Conservation (phyloP, 1,140 invertebrate genomes). For the Drosophila quadrilineata region DNA sequence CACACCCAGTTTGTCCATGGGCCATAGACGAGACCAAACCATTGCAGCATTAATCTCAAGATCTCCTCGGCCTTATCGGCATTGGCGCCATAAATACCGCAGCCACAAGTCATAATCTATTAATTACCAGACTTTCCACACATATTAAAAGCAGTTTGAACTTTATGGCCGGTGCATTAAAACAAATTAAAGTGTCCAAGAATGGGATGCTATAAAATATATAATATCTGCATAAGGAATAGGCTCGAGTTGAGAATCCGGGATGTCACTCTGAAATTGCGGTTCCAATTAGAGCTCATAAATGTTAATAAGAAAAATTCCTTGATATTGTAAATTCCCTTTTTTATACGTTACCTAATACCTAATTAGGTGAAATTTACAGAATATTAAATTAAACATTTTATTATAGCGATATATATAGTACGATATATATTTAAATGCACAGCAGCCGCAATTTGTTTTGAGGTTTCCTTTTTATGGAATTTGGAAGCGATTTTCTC, state of each 20-base stretch:
- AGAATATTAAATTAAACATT: not conserved
- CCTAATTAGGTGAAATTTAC: too few relatives aligned
- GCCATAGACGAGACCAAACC: slow-evolving; percentile 42
- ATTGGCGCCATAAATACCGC: slow-evolving; percentile 70
- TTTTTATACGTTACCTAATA: too few relatives aligned
- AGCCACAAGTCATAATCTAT: slow-evolving; percentile 71
- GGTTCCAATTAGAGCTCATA: too few relatives aligned
- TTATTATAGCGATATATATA: not conserved
- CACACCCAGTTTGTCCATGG: slow-evolving; percentile 48
- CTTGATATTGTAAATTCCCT: too few relatives aligned
- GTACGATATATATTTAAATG: not conserved
- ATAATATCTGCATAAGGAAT: not conserved
- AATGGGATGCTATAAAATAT: slow-evolving; percentile 8
- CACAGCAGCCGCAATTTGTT: slow-evolving; percentile 40
- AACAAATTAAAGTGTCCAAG: slow-evolving; percentile 3
- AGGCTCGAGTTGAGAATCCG: not conserved
- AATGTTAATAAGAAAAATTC: too few relatives aligned
- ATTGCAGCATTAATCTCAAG: slow-evolving; percentile 58
- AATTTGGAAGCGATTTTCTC: slow-evolving; percentile 17
- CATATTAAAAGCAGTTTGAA: slow-evolving; percentile 55
- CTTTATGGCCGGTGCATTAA: slow-evolving; percentile 43
- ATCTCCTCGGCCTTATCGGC: slow-evolving; percentile 63
- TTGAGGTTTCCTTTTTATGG: slow-evolving; percentile 37
- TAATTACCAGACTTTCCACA: slow-evolving; percentile 74
- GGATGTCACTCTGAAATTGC: too few relatives aligned